Conservation (phyloP, 2,888 invertebrate species). For the Venustoraphidia nigricollis region DNA sequence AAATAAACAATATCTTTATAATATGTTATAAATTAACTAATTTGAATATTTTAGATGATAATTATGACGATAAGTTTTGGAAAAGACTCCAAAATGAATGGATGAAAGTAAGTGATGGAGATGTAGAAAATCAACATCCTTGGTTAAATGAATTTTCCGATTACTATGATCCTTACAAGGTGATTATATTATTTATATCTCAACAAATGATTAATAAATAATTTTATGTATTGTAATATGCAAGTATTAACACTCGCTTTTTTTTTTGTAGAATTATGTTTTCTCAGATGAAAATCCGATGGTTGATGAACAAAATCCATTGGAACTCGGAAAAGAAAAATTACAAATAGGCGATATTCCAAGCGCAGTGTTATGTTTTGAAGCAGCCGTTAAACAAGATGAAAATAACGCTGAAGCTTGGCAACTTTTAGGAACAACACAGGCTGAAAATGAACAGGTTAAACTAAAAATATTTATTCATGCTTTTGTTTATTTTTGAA, state of each 20-base stretch:
- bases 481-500: not conserved
- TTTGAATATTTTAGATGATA: constrained; percentile 29
- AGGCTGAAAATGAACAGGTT: constrained; percentile 93
- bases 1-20: no score
- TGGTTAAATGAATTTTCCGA: constrained; percentile 58
- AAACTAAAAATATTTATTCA: constrained; percentile 1
- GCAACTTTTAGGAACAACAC: constrained; percentile 77
- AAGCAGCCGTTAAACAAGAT: constrained; percentile 79
- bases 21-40: constrained; percentile 2
- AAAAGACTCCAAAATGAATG: constrained; percentile 56
- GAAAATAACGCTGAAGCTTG: constrained; percentile 69
- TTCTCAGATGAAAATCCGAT: constrained; percentile 80
- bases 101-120: constrained; percentile 54
- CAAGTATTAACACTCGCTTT: not conserved
- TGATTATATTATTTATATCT: constrained; percentile 16
- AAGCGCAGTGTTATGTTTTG: constrained; percentile 90
- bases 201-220: not conserved
- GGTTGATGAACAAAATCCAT: constrained; percentile 56
- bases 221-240: constrained; percentile 2
- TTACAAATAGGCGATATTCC: constrained; percentile 81
- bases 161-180: constrained; percentile 45
- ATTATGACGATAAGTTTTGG: constrained; percentile 47
- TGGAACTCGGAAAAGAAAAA: constrained; percentile 73
- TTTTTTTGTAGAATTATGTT: constrained; percentile 43
- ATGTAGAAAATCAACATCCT: constrained; percentile 36